Percentiles rank a stretch among this genome's conserved stretches.
Conservation (phyloP, 2,113 vertebrate species). For the Ameiurus melas region DNA sequence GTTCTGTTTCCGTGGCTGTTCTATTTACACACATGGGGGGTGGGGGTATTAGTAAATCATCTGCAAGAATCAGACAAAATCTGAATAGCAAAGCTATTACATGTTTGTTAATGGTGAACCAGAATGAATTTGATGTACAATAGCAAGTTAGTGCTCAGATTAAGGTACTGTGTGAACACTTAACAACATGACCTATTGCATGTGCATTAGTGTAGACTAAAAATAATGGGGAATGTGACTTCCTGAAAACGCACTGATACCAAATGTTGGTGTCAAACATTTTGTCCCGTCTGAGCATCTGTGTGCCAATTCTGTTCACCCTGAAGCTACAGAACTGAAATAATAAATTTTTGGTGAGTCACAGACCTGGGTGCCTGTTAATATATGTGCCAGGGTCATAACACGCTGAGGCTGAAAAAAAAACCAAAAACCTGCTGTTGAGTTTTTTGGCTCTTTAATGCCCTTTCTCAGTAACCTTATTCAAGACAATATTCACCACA, state of each 20-base stretch:
- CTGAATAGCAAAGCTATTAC: background rate
- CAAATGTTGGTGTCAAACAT: background rate
- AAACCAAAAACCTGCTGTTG: background rate
- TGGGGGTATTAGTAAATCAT: too few species aligned
- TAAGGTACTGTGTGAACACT: background rate
- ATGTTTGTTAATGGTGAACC: background rate
- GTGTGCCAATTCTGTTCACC: background rate
- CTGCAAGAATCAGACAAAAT: background rate
- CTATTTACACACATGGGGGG: background rate
- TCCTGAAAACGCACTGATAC: background rate
- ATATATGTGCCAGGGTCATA: background rate
- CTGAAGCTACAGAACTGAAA: background rate
- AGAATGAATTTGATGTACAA: background rate
- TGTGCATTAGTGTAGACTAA: background rate
- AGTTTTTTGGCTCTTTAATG: background rate
- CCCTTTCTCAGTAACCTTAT: too few species aligned
- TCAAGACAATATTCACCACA: too few species aligned
- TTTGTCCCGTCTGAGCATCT: background rate
- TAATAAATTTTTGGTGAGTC: background rate
- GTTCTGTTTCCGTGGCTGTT: background rate
- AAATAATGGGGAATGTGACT: background rate
- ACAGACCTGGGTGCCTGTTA: background rate
- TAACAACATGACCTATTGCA: background rate
- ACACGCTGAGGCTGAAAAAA: background rate
- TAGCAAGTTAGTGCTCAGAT: conserved; percentile 7